These are phyloP conservation scores for Zophobas morio DNA, from an alignment of 1,140 invertebrate species.

Conservation along the genomic window DNA sequence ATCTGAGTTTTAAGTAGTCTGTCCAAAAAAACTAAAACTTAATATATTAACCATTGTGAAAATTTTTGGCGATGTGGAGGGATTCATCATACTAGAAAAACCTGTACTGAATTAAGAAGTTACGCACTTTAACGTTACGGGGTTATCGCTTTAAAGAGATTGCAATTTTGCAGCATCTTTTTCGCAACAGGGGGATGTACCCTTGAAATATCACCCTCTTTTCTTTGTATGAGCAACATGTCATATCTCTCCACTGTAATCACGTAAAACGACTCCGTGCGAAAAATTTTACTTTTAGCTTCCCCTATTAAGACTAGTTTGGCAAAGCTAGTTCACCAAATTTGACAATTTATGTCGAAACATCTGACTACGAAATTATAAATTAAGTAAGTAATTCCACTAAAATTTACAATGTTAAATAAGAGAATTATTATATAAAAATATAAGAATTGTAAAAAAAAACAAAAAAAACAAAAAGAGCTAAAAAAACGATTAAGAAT, in stretches of 20 bases:
- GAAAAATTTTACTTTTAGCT: too few relatives aligned
- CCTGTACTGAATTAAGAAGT: conserved; percentile 7
- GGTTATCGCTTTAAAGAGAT: conserved; percentile 2
- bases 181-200: not conserved
- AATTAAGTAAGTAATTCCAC: too few relatives aligned
- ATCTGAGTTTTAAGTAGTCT: not conserved
- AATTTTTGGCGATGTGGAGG: not conserved
- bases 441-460: too few relatives aligned
- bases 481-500: too few relatives aligned
- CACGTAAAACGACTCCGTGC: not conserved
- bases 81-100: not conserved
- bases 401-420: too few relatives aligned
- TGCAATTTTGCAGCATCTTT: not conserved
- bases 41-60: not conserved
- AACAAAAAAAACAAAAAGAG: too few relatives aligned
- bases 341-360: too few relatives aligned
- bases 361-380: too few relatives aligned
- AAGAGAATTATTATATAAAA: too few relatives aligned
- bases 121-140: conserved; percentile 28
- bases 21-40: conserved; percentile 9
- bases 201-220: not conserved
- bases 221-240: not conserved
- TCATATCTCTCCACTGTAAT: not conserved
- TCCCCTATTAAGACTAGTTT: too few relatives aligned
- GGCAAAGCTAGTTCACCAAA: too few relatives aligned